Evolutionary conservation across 2,888 invertebrate genomes (phyloP), one percentile per base, ranked within the genome.

Genomic region (Heliconius hortense): DNA sequence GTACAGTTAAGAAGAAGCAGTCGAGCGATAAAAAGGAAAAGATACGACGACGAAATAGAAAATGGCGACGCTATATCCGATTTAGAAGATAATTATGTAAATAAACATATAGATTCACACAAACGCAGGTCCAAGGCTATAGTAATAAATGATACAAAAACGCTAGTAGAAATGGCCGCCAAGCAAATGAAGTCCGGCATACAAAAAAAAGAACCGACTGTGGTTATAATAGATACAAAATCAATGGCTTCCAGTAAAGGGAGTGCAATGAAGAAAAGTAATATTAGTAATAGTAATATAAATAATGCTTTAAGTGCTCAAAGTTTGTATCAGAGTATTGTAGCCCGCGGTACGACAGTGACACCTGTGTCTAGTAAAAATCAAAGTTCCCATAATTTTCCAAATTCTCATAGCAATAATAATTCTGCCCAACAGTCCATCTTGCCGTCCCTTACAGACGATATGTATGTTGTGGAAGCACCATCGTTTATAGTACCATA

Each of bases 401-500:
- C 31, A 5, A 68, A 31, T 53, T 28, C 28, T 28, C 24, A 43
- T 21, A 26, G 24, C 35, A 35, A 35, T 43, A 43, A 24, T 18
- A 24, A 24, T 15, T 66, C 39, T 31, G 91, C 95, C 68, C 95
- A 95, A 73, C 95, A 96, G 60, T 95, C 95, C 56, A 96, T 97
- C 79, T 88, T 98, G 82, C 97, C 97, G 0, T 97, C 97, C 11
- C 89, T 98, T 35, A 98, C 98, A 28, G 98, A 98, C 87, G 98
- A 98, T 83, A 98, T 98, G 97, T 98, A 97, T 88, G 98, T 98
- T 18, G 96, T 98, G 15, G 98, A 98, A 89, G 98, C 98, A 43
- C 98, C 98, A 10, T 98, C 98, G 31, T 98, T 98, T 86, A 98
- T 98, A 86, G 98, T 98, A 81, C 98, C 98, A 68, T 98, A 98